Evolutionary conservation across 2,797 vertebrate species (phyloP), one percentile per base, ranked within the genome.

Genomic region (Acanthiza pusilla): DNA sequence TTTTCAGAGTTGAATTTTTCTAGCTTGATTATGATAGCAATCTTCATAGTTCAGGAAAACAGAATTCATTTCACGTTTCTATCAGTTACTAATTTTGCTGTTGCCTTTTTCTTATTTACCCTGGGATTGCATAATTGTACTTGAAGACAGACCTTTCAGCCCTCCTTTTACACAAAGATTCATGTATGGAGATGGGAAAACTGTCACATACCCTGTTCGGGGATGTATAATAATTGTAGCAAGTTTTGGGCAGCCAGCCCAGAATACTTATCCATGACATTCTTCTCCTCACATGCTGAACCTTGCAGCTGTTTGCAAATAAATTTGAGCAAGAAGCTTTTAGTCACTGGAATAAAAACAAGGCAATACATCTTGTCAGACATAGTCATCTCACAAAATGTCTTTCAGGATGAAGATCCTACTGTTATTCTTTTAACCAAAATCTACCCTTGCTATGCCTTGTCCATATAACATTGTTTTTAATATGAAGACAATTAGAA

Each of bases 241-340:
- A 90, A 76, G 32, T 70, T 78, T 66, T 68, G 73, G 89, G 82
- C 89, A 86, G 43, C 21, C 57, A 75, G 81, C 91, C 84, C 87
- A 66, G 73, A 85, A 83, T 80, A 53, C 10, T 89, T 70, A 75
- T 55, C 72, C n/a, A 5, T 66, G 61, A 74, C 12, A 2, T 79
- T 92, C 30, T 91, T 77, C 17, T 83, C n/a, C 45, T 92, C 68
- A 57, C 72, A 68, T 68, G 27, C 79, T 83, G 48, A 88, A 58
- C 67, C 61, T 83, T 89, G 60, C 79, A 95, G 75, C 75, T 96
- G 87, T 83, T 95, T 87, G 62, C 81, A 88, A 85, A 94, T 96
- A 93, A 71, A 92, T 77, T 83, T 80, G 85, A 77, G 29, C 61
- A 70, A 83, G 84, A 80, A 72, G 21, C 16, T 51, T 77, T 76